Conservation (phyloP, 1,140 invertebrate species). For the Drosophila cardini region DNA sequence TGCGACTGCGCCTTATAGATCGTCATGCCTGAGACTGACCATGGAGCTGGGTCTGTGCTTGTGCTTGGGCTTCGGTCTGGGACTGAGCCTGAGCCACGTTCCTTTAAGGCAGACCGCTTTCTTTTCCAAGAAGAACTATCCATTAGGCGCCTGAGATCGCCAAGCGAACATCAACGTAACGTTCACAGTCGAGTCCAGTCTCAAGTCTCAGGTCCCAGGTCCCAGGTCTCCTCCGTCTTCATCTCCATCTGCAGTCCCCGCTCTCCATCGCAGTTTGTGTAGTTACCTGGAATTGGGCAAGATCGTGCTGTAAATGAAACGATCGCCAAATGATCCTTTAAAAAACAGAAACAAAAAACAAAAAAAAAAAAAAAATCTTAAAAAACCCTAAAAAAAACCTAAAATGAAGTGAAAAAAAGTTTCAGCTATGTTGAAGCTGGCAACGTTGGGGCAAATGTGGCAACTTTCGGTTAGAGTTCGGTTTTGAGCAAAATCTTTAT, state of each 20-base stretch:
- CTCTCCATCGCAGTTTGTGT: slow-evolving; percentile 10
- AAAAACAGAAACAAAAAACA: not conserved
- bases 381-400: not conserved
- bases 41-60: not conserved
- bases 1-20: not conserved
- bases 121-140: slow-evolving; percentile 80
- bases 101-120: slow-evolving; percentile 74
- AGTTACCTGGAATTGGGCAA: slow-evolving; percentile 63
- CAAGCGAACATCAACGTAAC: slow-evolving; percentile 25
- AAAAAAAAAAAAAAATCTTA: not conserved
- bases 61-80: slow-evolving; percentile 10
- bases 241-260: not conserved
- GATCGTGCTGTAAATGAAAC: slow-evolving; percentile 58
- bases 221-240: not conserved
- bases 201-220: not conserved
- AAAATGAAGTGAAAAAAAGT: not conserved
- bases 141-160: slow-evolving; percentile 80
- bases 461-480: not conserved
- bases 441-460: not conserved
- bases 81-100: slow-evolving; percentile 40
- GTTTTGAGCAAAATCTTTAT: slow-evolving; percentile 38
- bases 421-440: slow-evolving; percentile 3
- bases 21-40: slow-evolving; percentile 24
- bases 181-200: not conserved
- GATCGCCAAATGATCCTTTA: slow-evolving; percentile 56